These are phyloP conservation scores for Coremacera marginata DNA, from an alignment of 2,888 invertebrate genomes.

Conservation along the genomic window DNA sequence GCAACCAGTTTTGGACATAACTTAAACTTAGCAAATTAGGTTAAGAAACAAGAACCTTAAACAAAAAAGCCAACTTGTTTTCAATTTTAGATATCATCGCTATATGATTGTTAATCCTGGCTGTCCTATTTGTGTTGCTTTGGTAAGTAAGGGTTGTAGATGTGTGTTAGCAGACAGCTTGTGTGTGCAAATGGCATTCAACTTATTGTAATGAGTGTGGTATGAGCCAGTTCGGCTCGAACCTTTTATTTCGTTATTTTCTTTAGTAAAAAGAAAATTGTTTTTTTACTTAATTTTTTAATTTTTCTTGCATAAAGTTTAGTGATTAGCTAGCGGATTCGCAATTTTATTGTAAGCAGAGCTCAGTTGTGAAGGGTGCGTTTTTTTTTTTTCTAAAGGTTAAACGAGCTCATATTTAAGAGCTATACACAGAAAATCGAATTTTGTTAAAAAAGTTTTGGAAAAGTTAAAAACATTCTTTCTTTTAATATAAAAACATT, in stretches of 20 bases:
- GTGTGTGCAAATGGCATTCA: conserved; percentile 37
- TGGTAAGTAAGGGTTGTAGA: neutral
- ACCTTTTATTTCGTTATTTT: neutral
- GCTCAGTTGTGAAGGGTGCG: neutral
- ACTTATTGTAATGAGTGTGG: conserved; percentile 37
- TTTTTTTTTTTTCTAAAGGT: conserved; percentile 18
- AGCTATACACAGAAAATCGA: neutral
- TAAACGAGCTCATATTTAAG: neutral
- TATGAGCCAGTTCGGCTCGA: neutral
- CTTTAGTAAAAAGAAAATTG: neutral
- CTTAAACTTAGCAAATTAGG: conserved; percentile 11
- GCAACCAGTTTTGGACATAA: neutral
- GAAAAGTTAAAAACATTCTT: neutral
- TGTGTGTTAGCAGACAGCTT: neutral
- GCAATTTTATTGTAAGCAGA: neutral
- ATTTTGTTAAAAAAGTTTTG: neutral
- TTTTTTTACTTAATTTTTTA: neutral
- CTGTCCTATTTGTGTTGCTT: neutral
- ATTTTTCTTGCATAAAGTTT: neutral
- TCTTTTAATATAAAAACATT: too few relatives aligned
- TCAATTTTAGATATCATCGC: neutral
- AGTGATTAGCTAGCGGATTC: conserved; percentile 6
- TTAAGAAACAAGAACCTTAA: conserved; percentile 6
- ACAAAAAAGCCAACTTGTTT: neutral
- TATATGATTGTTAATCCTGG: neutral